Evolutionary conservation across 2,888 invertebrate species (phyloP).

Genomic region (Chloroclysta siterata): DNA sequence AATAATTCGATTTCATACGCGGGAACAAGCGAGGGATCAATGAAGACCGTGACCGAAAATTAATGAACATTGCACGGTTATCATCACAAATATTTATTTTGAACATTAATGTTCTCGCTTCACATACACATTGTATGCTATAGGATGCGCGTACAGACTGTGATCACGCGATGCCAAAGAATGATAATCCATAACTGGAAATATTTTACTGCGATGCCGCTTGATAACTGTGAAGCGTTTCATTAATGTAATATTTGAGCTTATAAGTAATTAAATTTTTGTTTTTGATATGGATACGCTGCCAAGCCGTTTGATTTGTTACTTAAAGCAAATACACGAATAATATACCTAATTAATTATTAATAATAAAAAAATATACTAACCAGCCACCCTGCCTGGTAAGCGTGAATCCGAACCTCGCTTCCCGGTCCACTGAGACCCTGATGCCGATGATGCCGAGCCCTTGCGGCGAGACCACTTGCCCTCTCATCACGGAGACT

Average conservation of each 20-base stretch:
- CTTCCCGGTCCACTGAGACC: slow-evolving; percentile 97
- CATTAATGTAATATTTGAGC: background rate
- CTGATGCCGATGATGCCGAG: slow-evolving; percentile 98
- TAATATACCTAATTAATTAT: background rate
- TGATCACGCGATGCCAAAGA: slow-evolving; percentile 53
- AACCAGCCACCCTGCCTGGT: slow-evolving; percentile 97
- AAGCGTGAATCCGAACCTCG: slow-evolving; percentile 97
- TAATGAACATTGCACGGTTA: slow-evolving; percentile 62
- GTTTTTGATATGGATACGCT: background rate
- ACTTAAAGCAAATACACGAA: background rate
- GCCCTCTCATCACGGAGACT: slow-evolving; percentile 99
- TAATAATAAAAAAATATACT: slow-evolving; percentile 73
- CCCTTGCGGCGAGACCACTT: slow-evolving; percentile 97
- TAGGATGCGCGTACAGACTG: background rate
- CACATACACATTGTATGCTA: background rate
- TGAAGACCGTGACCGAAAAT: slow-evolving; percentile 68
- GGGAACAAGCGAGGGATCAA: slow-evolving; percentile 66
- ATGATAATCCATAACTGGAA: slow-evolving; percentile 8
- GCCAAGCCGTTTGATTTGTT: background rate
- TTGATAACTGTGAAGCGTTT: slow-evolving; percentile 17
- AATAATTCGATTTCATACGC: slow-evolving; percentile 68
- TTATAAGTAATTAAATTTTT: slow-evolving; percentile 2
- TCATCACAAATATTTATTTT: slow-evolving; percentile 64
- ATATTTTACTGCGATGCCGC: slow-evolving; percentile 8
- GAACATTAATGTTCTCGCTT: slow-evolving; percentile 27